Conservation (phyloP, 2,888 invertebrate genomes). For the Tachystola acroxantha region DNA sequence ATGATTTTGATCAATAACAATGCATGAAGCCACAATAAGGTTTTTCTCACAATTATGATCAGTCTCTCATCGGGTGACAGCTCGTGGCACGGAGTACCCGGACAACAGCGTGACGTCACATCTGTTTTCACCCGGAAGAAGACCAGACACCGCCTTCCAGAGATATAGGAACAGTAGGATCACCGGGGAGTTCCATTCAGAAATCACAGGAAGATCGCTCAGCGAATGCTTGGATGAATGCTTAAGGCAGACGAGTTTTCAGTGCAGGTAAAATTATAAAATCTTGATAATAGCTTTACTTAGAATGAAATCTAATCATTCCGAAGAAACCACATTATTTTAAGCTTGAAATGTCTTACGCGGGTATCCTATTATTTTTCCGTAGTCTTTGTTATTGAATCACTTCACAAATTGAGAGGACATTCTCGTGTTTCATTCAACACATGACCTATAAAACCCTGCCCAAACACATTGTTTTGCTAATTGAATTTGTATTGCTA, state of each 20-base stretch:
- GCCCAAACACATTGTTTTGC: neutral
- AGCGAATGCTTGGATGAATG: conserved; percentile 95
- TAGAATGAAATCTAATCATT: neutral
- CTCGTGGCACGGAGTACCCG: conserved; percentile 92
- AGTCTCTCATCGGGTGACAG: conserved; percentile 81
- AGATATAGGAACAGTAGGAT: conserved; percentile 91
- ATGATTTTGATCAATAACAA: conserved; percentile 16
- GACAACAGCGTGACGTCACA: conserved; percentile 92
- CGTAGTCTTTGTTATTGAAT: too few relatives aligned
- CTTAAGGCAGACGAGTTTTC: conserved; percentile 91
- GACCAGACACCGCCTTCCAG: conserved; percentile 94
- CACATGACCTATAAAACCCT: neutral
- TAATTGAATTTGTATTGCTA: neutral
- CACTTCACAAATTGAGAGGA: too few relatives aligned
- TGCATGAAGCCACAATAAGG: conserved; percentile 58
- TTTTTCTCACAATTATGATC: conserved; percentile 70
- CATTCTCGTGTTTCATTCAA: neutral
- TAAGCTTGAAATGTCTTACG: too few relatives aligned
- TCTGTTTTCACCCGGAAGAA: conserved; percentile 87
- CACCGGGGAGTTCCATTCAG: conserved; percentile 93
- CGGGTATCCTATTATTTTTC: too few relatives aligned
- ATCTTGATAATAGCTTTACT: neutral
- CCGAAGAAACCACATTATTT: too few relatives aligned
- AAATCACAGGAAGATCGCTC: conserved; percentile 91
- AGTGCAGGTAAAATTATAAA: conserved; percentile 82